These are phyloP conservation scores for Halcyon badia DNA, from an alignment of 2,797 vertebrate species.

Conservation along the genomic window DNA sequence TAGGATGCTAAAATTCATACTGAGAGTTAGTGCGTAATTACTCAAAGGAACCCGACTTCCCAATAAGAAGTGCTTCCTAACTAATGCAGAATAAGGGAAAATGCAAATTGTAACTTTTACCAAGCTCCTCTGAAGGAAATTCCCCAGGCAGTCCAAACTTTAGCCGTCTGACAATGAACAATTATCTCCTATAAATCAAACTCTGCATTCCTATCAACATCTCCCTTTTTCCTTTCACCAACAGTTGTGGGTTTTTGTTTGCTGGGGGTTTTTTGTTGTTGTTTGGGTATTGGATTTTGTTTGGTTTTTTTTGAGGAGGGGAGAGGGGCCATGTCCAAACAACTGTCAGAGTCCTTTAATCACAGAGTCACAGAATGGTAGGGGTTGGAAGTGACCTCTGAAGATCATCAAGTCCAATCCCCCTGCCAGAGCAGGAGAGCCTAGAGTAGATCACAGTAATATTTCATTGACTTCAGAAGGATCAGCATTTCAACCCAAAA, in stretches of 20 bases:
- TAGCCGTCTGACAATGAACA: neutral
- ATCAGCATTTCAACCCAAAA: neutral
- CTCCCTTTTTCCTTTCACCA: neutral
- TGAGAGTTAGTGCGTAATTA: neutral
- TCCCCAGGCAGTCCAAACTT: neutral
- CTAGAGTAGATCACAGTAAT: too few relatives aligned
- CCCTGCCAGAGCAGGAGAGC: too few relatives aligned
- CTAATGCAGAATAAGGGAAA: neutral
- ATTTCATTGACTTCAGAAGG: neutral
- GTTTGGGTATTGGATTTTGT: neutral
- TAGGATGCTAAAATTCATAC: neutral
- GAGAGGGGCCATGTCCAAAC: neutral
- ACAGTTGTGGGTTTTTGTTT: neutral
- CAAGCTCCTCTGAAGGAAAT: neutral
- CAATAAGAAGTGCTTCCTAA: neutral
- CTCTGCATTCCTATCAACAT: neutral
- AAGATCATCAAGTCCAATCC: too few relatives aligned
- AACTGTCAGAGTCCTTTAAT: neutral
- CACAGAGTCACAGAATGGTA: too few relatives aligned
- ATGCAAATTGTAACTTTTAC: neutral
- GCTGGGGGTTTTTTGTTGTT: neutral
- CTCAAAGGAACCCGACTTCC: neutral
- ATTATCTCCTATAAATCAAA: neutral
- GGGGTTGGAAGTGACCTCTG: too few relatives aligned
- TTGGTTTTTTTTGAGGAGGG: neutral